Percentiles rank a stretch among this genome's conserved stretches.
phyloP scores from a whole-genome alignment of 1,140 invertebrate species.

The Rhysida immarginata region DNA sequence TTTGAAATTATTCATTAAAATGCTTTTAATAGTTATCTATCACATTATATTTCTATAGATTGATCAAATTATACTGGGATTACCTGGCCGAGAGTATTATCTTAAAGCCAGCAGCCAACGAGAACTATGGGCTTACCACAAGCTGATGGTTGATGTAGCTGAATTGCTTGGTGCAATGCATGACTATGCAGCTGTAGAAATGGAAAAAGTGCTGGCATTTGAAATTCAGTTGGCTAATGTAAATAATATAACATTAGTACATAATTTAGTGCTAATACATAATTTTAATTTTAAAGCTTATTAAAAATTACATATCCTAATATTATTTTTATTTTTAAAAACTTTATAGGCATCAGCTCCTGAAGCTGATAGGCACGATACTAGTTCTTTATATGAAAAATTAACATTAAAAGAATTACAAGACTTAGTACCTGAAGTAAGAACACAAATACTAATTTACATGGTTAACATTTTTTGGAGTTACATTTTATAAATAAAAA shows the following conservation, averaged over 20 bases:
- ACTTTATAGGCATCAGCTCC: conserved; percentile 45
- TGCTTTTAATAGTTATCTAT: too few relatives aligned
- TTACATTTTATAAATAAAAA: conserved; percentile 1
- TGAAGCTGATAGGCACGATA: conserved; percentile 67
- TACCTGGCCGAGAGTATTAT: conserved; percentile 69
- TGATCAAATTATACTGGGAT: conserved; percentile 60
- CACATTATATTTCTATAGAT: conserved; percentile 48
- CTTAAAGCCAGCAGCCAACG: conserved; percentile 44
- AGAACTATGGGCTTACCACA: conserved; percentile 53
- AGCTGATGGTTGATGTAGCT: conserved; percentile 61
- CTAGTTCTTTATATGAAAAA: conserved; percentile 57
- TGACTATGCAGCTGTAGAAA: conserved; percentile 42
- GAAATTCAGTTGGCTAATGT: conserved; percentile 65
- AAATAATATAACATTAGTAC: conserved; percentile 25
- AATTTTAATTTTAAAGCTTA: too few relatives aligned
- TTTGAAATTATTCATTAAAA: too few relatives aligned
- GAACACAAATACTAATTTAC: too few relatives aligned
- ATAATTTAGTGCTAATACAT: too few relatives aligned
- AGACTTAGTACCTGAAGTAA: conserved; percentile 42
- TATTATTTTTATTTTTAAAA: not conserved
- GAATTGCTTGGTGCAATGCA: conserved; percentile 52
- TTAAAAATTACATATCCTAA: not conserved
- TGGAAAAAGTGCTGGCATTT: conserved; percentile 50
- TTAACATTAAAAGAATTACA: conserved; percentile 47
- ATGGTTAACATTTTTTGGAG: conserved; percentile 4